Evolutionary conservation across 1,140 invertebrate genomes (phyloP).

Genomic region (Drosophila tani): DNA sequence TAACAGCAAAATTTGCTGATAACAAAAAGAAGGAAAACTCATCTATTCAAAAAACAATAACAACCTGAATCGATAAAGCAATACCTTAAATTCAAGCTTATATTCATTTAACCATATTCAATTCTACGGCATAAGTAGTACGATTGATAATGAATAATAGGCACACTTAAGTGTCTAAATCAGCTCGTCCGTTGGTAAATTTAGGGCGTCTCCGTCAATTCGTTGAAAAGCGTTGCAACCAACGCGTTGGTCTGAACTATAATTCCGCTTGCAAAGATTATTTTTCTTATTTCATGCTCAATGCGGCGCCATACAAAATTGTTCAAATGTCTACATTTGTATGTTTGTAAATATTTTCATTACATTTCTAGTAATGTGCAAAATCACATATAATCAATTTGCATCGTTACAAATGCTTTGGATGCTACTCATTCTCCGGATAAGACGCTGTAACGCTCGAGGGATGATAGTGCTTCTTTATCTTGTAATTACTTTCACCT

Average conservation of each 20-base stretch:
- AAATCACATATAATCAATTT: constrained; percentile 40
- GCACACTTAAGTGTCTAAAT: too few species aligned
- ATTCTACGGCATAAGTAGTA: background rate
- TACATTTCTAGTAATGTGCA: constrained; percentile 1
- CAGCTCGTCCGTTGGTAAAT: background rate
- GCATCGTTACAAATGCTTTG: constrained; percentile 12
- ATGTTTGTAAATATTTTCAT: background rate
- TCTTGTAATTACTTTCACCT: constrained; percentile 53
- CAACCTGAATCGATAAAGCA: constrained; percentile 28
- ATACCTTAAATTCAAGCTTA: constrained; percentile 3
- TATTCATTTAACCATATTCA: background rate
- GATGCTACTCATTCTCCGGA: constrained; percentile 1
- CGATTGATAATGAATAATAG: too few species aligned
- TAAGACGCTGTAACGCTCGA: constrained; percentile 5
- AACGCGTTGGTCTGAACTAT: background rate
- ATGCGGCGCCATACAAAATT: background rate
- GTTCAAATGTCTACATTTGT: background rate
- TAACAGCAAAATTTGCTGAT: constrained; percentile 10
- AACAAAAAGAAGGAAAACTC: constrained; percentile 20
- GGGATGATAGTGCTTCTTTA: constrained; percentile 44
- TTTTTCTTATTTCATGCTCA: background rate
- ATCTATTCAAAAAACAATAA: too few species aligned
- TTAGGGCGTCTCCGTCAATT: background rate
- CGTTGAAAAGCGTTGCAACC: too few species aligned
- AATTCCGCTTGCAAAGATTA: background rate